phyloP scores from a whole-genome alignment of 2,797 vertebrate species.

The Danio choprae region DNA sequence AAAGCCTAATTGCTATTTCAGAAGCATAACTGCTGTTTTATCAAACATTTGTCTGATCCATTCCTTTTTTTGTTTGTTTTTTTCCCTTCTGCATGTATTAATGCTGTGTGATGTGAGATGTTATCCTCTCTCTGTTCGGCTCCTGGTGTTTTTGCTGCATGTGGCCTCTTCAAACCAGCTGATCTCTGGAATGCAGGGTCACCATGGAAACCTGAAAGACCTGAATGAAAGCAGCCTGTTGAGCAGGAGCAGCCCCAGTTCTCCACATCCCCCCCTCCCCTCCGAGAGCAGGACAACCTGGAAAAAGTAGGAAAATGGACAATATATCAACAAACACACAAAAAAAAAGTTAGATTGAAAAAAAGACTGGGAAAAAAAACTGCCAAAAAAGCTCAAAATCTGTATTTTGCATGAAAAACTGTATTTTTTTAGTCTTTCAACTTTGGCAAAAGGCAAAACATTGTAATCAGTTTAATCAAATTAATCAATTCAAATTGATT shows the following conservation, averaged over 20 bases:
- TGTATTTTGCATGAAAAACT: too few relatives aligned
- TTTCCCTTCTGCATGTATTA: background rate
- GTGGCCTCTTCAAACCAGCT: slow-evolving; percentile 73
- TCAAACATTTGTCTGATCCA: background rate
- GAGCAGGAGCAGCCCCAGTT: slow-evolving; percentile 58
- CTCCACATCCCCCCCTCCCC: slow-evolving; percentile 60
- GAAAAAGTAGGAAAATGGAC: too few relatives aligned
- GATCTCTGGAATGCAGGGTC: slow-evolving; percentile 77
- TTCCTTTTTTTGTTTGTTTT: background rate
- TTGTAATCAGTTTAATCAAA: too few relatives aligned
- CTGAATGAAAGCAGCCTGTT: slow-evolving; percentile 69
- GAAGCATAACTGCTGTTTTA: background rate
- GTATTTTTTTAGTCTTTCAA: too few relatives aligned
- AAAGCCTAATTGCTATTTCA: too few relatives aligned
- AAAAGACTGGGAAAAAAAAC: too few relatives aligned
- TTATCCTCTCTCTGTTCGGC: background rate
- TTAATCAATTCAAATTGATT: too few relatives aligned
- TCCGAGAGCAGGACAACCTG: slow-evolving; percentile 59
- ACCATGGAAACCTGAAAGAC: slow-evolving; percentile 75
- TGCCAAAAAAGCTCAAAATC: too few relatives aligned
- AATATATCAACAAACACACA: too few relatives aligned
- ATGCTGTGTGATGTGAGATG: background rate
- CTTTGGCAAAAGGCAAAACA: too few relatives aligned
- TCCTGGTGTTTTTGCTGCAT: slow-evolving; percentile 10
- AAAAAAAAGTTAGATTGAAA: too few relatives aligned